A percentile compares a stretch with the other conserved stretches of the same genome.
Conservation (phyloP, 2,113 vertebrate species). For the Pampusana beccarii region DNA sequence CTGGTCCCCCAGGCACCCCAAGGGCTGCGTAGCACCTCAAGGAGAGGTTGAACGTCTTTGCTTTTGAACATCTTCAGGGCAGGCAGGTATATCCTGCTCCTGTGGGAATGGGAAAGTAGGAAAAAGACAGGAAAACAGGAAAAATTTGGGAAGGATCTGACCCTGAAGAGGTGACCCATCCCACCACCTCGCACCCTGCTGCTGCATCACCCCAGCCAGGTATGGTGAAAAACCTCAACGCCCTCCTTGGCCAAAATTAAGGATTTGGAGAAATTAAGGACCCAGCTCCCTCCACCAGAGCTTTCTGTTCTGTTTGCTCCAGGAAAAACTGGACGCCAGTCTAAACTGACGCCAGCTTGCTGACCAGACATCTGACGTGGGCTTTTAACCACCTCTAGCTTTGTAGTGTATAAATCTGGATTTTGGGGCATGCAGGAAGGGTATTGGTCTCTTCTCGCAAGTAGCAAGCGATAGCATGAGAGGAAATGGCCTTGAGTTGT, state of each 20-base stretch:
- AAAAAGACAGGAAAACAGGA: neutral
- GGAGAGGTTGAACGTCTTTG: neutral
- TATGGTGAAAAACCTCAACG: neutral
- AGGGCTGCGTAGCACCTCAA: neutral
- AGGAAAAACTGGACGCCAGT: too few species aligned
- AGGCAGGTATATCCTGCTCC: neutral
- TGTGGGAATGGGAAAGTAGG: neutral
- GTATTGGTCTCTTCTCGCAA: too few species aligned
- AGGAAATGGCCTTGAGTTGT: too few species aligned
- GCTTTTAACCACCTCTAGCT: neutral
- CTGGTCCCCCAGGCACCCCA: neutral
- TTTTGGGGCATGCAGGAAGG: neutral
- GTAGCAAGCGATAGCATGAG: too few species aligned
- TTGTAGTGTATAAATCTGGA: neutral
- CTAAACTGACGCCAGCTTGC: neutral
- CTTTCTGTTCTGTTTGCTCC: neutral
- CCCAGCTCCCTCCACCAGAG: neutral
- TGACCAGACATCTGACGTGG: neutral
- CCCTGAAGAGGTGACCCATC: neutral
- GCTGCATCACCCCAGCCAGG: neutral
- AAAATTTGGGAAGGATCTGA: neutral
- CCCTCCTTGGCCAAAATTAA: too few species aligned
- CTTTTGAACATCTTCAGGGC: neutral
- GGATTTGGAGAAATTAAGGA: neutral
- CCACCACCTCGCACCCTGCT: neutral